A percentile compares a stretch with the other conserved stretches of the same genome.
Evolutionary conservation across 2,797 vertebrate species (phyloP).

Genomic region (Steatocranus sp.): DNA sequence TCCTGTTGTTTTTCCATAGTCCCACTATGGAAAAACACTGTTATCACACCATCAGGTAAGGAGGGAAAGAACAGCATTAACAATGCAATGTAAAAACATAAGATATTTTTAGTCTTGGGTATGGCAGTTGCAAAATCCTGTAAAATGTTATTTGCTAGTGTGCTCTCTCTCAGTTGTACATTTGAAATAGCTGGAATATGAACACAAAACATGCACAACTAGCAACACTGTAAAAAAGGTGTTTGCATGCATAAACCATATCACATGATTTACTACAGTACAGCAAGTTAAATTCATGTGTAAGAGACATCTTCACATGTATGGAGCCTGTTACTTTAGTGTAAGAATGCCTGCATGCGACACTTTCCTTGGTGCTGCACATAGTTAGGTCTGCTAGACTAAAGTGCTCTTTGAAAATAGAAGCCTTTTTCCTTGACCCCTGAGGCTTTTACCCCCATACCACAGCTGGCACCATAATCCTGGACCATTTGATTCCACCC

Average conservation of each 20-base stretch:
- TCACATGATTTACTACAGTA: background rate
- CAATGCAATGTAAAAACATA: background rate
- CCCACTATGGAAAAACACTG: background rate
- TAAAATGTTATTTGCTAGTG: background rate
- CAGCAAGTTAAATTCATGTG: background rate
- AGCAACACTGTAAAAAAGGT: background rate
- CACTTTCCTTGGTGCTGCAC: background rate
- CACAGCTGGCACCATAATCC: background rate
- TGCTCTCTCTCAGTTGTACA: background rate
- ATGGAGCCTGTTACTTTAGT: background rate
- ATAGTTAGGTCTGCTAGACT: background rate
- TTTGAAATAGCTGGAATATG: background rate
- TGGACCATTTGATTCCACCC: background rate
- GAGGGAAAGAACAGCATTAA: background rate
- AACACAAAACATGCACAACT: background rate
- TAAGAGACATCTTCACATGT: background rate
- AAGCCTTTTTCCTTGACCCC: background rate
- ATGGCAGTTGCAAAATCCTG: background rate
- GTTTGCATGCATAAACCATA: background rate
- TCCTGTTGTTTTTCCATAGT: conserved; percentile 5
- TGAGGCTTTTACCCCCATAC: background rate
- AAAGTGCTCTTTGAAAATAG: background rate
- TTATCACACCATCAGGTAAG: background rate
- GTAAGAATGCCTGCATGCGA: background rate
- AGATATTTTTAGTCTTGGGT: background rate